Conservation (phyloP, 2,888 invertebrate genomes). For the Sphaerophoria taeniata region DNA sequence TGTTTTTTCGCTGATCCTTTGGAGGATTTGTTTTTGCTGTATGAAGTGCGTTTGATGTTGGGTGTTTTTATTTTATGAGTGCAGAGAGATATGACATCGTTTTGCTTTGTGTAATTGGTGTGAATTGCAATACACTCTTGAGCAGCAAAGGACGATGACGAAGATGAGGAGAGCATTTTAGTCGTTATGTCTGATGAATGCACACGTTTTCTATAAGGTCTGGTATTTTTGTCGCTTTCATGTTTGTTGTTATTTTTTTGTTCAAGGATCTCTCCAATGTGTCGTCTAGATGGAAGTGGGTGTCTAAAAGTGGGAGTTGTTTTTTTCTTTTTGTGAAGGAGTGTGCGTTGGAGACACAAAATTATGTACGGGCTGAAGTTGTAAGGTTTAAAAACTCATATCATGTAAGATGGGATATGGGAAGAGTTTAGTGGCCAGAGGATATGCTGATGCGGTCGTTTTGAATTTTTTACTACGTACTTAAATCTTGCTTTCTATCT, state of each 20-base stretch:
- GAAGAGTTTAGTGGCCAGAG: constrained; percentile 2
- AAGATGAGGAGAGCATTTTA: constrained; percentile 6
- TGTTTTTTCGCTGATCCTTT: constrained; percentile 25
- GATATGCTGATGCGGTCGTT: background rate
- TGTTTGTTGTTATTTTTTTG: constrained; percentile 4
- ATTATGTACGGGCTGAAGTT: background rate
- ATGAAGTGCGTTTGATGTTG: constrained; percentile 64
- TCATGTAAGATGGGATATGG: background rate
- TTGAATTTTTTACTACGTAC: no score
- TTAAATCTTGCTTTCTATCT: no score
- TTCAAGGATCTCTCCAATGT: constrained; percentile 30
- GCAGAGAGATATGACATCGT: constrained; percentile 30
- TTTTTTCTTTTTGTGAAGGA: background rate
- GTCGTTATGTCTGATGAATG: constrained; percentile 58
- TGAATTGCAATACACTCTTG: constrained; percentile 52
- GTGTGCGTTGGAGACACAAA: constrained; percentile 2
- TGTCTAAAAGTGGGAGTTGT: constrained; percentile 24
- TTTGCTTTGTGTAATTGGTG: constrained; percentile 56
- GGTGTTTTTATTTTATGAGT: background rate
- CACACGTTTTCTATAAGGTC: constrained; percentile 17
- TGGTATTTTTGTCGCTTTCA: constrained; percentile 38
- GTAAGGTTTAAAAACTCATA: no score
- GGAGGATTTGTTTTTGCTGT: background rate
- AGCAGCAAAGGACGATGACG: constrained; percentile 6
- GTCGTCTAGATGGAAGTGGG: constrained; percentile 6